Percentiles rank a stretch among this genome's conserved stretches.
phyloP scores from a whole-genome alignment of 1,140 invertebrate genomes.

The Brachionus rubens region DNA sequence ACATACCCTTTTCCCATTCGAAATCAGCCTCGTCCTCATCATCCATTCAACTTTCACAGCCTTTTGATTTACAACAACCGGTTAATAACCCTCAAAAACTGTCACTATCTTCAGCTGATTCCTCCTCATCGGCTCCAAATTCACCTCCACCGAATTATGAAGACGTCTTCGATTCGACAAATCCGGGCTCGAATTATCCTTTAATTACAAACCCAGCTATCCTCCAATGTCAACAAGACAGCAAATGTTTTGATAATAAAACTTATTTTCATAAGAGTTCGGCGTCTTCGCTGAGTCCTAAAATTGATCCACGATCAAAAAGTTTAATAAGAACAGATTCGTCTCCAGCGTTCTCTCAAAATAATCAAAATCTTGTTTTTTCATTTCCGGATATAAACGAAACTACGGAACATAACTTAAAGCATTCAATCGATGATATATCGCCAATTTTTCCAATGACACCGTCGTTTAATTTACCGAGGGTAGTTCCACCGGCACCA shows the following conservation, averaged over 20 bases:
- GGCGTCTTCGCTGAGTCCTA: background rate
- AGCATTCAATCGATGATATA: conserved; percentile 5
- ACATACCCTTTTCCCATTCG: background rate
- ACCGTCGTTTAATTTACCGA: background rate
- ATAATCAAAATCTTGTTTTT: conserved; percentile 29
- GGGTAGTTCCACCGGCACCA: background rate
- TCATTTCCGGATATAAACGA: conserved; percentile 11
- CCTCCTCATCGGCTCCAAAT: conserved; percentile 34
- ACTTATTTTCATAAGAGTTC: conserved; percentile 45
- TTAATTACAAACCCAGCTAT: conserved; percentile 10
- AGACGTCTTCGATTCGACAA: conserved; percentile 12
- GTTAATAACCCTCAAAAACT: conserved; percentile 8
- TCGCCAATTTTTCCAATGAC: conserved; percentile 17
- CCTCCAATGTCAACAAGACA: background rate
- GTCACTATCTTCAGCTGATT: conserved; percentile 18
- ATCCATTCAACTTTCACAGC: background rate
- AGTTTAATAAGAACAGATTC: background rate
- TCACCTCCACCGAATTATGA: conserved; percentile 42
- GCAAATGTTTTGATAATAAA: conserved; percentile 41
- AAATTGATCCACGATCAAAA: background rate
- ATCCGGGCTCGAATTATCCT: background rate
- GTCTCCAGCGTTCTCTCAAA: background rate
- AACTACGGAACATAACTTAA: background rate
- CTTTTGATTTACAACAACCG: background rate
- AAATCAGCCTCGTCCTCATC: conserved; percentile 36